Evolutionary conservation across 1,140 invertebrate genomes (phyloP), one percentile per base, ranked within the genome.

Genomic region (Danaus plexippus): DNA sequence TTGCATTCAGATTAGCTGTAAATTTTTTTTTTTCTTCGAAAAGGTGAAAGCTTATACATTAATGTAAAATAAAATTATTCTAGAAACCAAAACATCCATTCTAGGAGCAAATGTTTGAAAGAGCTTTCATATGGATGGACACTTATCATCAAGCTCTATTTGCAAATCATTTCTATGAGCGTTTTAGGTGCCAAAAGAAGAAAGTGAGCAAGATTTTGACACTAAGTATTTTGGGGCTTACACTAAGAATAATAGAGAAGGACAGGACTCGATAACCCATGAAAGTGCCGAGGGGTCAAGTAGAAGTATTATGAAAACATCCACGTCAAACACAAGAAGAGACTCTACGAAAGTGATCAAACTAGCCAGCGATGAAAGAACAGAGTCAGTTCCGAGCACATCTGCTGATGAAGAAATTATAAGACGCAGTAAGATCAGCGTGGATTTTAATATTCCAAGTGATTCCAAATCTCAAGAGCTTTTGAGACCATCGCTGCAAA

Each of bases 191-290:
- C 22, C 22, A 5, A 6, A 32, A 32, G 22, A 32, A 64, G 80
- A 77, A 64, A 80, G 77, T 15, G 79, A 85, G 45, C 71, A 83
- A 57, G 80, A 84, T 66, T 79, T 86, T 9, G 83, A 86, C 44
- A 68, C 65, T 6, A 84, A 86, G 73, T 79, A 79, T 59, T 86
- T 86, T 66, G 73, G 69, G 3, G 72, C 73, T 0, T 77, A 77
- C 48, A 79, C 75, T n/a, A n/a, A n/a, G 64, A 74, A 80, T 54
- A 69, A 61, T 32, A 66, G 66, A 49, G 63, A 63, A 32, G 60
- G 48, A 15, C 59, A 52, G 9, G 52, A 63, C 9, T 53, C 63
- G 47, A 50, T 47, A 42, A 13, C 54, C 6, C 52, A 9, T 9
- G 51, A 52, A 47, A 18, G 47, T 13, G 22, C 8, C 9, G 59